A percentile compares a stretch with the other conserved stretches of the same genome.
Evolutionary conservation across 2,113 vertebrate genomes (phyloP).

Genomic region (Atlantisia rogersi): DNA sequence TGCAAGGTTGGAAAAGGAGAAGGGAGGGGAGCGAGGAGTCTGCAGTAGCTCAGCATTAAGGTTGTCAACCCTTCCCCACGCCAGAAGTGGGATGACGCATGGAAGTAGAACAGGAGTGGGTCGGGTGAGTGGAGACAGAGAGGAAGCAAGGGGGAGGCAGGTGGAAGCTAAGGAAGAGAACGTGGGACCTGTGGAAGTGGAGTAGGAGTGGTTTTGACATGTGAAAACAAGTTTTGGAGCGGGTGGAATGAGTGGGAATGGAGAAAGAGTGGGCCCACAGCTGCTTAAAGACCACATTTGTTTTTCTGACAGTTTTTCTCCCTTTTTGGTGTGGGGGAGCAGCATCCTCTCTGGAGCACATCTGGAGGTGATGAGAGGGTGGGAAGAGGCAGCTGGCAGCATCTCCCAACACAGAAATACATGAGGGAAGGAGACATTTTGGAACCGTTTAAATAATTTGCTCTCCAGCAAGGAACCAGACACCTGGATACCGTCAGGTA

Average conservation of each 20-base stretch:
- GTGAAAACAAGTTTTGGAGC: slow-evolving; percentile 31
- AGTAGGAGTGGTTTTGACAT: slow-evolving; percentile 61
- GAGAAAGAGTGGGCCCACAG: neutral
- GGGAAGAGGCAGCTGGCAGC: neutral
- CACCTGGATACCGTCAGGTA: neutral
- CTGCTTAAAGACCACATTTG: neutral
- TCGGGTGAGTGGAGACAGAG: neutral
- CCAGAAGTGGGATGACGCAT: neutral
- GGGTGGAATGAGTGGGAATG: neutral
- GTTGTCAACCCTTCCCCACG: neutral
- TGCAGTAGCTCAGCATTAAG: neutral
- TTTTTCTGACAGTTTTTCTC: neutral
- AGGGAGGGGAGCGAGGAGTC: neutral
- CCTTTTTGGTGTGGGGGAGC: neutral
- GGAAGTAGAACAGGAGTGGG: slow-evolving; percentile 28
- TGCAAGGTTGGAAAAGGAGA: neutral
- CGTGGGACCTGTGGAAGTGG: slow-evolving; percentile 4
- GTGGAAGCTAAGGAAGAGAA: slow-evolving; percentile 25
- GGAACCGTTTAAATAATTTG: neutral
- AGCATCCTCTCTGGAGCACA: neutral
- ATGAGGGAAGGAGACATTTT: neutral
- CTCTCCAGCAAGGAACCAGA: neutral
- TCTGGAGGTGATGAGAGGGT: neutral
- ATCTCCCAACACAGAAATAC: neutral
- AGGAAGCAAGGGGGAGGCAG: slow-evolving; percentile 32